These are phyloP conservation scores for Lepus timidus DNA, from an alignment of 2,113 vertebrate species.

Conservation along the genomic window DNA sequence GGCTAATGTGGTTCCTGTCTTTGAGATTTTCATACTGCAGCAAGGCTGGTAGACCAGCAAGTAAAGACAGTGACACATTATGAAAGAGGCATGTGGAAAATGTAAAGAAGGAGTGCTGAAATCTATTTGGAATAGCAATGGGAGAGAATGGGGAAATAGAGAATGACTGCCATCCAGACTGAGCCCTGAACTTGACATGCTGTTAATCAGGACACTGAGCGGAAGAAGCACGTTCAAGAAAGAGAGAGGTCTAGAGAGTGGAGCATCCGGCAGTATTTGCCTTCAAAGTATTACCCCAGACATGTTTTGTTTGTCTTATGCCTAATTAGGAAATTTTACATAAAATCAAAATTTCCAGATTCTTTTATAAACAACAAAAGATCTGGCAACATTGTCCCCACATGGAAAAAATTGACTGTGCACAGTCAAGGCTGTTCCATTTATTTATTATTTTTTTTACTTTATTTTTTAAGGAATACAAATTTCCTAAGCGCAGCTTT, in stretches of 20 bases:
- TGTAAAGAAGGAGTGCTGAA: not conserved
- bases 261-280: not conserved
- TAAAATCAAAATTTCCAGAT: constrained; percentile 64
- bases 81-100: not conserved
- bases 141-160: not conserved
- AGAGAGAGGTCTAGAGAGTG: not conserved
- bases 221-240: not conserved
- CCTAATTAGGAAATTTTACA: constrained; percentile 60
- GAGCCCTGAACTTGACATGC: not conserved
- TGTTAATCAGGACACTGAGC: not conserved
- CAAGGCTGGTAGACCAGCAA: not conserved
- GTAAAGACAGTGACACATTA: not conserved
- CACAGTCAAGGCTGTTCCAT: not conserved
- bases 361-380: constrained; percentile 38
- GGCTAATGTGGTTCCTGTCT: not conserved
- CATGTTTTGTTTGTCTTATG: constrained; percentile 14
- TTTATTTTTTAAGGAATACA: too few relatives aligned
- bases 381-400: not conserved
- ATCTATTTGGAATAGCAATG: not conserved
- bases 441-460: not conserved
- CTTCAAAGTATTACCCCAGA: constrained; percentile 43
- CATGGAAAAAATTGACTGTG: constrained; percentile 8
- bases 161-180: not conserved
- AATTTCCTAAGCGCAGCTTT: too few relatives aligned
- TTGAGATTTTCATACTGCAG: not conserved